These are phyloP conservation scores for Belonocnema kinseyi DNA, from an alignment of 1,140 invertebrate genomes.

Conservation along the genomic window DNA sequence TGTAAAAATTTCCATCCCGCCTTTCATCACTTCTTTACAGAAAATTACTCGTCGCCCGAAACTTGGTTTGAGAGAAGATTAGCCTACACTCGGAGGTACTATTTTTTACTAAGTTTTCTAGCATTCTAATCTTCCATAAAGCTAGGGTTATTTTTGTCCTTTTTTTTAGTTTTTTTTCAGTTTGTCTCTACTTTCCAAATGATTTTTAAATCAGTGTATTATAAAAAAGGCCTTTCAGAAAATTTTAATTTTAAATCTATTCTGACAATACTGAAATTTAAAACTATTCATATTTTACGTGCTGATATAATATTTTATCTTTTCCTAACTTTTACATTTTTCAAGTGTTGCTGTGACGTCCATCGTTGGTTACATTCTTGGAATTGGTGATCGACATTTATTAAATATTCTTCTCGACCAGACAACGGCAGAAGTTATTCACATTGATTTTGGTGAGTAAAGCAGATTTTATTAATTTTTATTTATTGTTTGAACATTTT, in stretches of 20 bases:
- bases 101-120: constrained; percentile 5
- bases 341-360: constrained; percentile 88
- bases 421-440: constrained; percentile 91
- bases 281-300: too few species aligned
- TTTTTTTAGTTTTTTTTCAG: too few species aligned
- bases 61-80: constrained; percentile 91
- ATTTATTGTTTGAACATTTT: constrained; percentile 19
- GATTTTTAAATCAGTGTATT: too few species aligned
- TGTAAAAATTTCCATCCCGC: constrained; percentile 88
- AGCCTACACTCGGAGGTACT: constrained; percentile 87
- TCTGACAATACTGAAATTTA: too few species aligned
- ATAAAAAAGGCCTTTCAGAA: too few species aligned
- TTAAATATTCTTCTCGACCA: constrained; percentile 95
- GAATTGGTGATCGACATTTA: constrained; percentile 93
- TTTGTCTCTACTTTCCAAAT: too few species aligned
- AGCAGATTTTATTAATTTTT: background rate
- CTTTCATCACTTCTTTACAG: constrained; percentile 93
- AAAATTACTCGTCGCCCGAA: constrained; percentile 88
- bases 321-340: constrained; percentile 55
- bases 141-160: too few species aligned
- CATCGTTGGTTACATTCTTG: constrained; percentile 95
- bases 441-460: constrained; percentile 92
- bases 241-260: too few species aligned
- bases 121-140: too few species aligned
- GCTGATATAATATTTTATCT: too few species aligned